Base-by-base conservation (phyloP, 2,113 vertebrate species). In the Cryptoleucopteryx plumbea region DNA sequence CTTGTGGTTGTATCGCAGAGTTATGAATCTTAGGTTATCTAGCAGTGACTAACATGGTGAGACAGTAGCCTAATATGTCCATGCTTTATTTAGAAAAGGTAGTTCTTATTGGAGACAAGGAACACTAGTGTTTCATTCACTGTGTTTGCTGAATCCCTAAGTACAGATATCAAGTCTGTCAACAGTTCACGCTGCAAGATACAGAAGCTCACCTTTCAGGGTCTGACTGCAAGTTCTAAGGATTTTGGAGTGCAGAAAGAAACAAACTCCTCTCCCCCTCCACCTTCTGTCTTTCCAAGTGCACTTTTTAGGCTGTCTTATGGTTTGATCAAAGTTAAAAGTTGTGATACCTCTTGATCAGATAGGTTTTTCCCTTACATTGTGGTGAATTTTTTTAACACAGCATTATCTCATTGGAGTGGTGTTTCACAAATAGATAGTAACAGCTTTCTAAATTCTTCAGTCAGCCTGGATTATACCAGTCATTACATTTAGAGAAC, bases 21-120 rank as follows among this genome's bases (percentile, higher is more conserved):
- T 89, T 96, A 88, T 92, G 94, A 96, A 92, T 94, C 95, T 87
- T 56, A 68, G 84, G 67, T 85, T 95, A 91, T 95, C 92, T 87
- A 34, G 58, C 4, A 6, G 84, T 95, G 90, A 92, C 86, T 94
- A 94, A 85, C 47, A 52, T 84, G 88, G 38, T 94, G 90, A 96
- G 75, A 73, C 55, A 73, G 90, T 23, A 86, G 79, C 88, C 80
- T 81, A 36, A 81, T 83, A 73, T 55, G 81, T 89, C 61, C 50
- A 36, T 0, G 32, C 93, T 97, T 89, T 96, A 93, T 97, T 97
- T 98, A 92, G 95, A 94, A 94, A 77, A 96, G 93, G 94, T 94
- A 71, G 72, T 56, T 61, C 90, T 90, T 93, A 75, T 81, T 7
- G 4, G 82, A 81, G 92, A 36, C 47, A 83, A 84, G 93, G 59